Percentiles rank a stretch among this genome's conserved stretches.
Evolutionary conservation across 2,888 invertebrate species (phyloP).

Genomic region (Stenurella melanura): DNA sequence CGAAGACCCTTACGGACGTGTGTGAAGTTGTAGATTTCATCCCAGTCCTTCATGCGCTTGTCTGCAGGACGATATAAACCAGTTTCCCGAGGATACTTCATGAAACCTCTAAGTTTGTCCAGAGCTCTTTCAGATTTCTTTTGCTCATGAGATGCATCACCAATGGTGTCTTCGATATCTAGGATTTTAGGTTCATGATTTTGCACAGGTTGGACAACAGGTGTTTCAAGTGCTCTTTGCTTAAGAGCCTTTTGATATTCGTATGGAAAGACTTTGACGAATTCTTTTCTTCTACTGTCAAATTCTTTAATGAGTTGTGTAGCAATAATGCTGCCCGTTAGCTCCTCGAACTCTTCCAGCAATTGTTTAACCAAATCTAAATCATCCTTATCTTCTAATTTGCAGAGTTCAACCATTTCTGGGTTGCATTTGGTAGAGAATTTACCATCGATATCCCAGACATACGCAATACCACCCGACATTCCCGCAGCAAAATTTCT

Average conservation of each 20-base stretch:
- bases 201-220: constrained; percentile 54
- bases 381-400: constrained; percentile 87
- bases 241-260: constrained; percentile 95
- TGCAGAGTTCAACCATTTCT: constrained; percentile 95
- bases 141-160: constrained; percentile 85
- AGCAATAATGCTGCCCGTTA: constrained; percentile 90
- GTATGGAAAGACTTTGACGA: constrained; percentile 96
- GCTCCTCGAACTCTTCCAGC: constrained; percentile 88
- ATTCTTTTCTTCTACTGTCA: constrained; percentile 88
- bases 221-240: constrained; percentile 74
- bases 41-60: constrained; percentile 94
- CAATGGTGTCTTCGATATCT: constrained; percentile 93
- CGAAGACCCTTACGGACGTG: constrained; percentile 92
- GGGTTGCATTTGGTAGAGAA: constrained; percentile 92
- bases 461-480: constrained; percentile 95
- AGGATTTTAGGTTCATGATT: constrained; percentile 70
- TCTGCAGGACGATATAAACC: constrained; percentile 90
- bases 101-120: constrained; percentile 91
- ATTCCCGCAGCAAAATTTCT: constrained; percentile 99
- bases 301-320: constrained; percentile 81
- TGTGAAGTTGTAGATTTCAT: constrained; percentile 93
- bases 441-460: constrained; percentile 91
- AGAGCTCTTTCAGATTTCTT: constrained; percentile 88
- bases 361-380: constrained; percentile 84
- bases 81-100: constrained; percentile 95